These are phyloP conservation scores for Gallinago jamesoni DNA, from an alignment of 2,113 vertebrate species.

Conservation along the genomic window DNA sequence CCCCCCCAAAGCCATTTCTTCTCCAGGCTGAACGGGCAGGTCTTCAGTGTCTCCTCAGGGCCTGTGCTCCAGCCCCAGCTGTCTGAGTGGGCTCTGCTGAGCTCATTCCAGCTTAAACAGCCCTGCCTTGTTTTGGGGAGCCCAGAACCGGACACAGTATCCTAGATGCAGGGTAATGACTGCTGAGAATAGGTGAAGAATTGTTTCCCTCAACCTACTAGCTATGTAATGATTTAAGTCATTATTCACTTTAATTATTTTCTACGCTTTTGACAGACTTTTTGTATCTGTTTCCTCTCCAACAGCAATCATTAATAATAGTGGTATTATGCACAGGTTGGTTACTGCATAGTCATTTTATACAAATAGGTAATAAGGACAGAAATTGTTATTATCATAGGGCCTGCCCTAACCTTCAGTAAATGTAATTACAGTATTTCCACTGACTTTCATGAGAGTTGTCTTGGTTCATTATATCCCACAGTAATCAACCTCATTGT, in stretches of 20 bases:
- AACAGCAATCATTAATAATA: not conserved
- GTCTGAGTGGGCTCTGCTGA: not conserved
- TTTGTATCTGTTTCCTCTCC: not conserved
- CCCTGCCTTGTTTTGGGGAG: not conserved
- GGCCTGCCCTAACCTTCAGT: not conserved
- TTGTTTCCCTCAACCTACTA: not conserved
- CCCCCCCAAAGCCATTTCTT: fast-evolving
- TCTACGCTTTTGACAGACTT: not conserved
- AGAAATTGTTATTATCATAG: not conserved
- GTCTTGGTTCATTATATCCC: not conserved
- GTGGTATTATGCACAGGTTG: not conserved
- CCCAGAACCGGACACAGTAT: not conserved
- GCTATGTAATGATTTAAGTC: not conserved
- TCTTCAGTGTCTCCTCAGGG: not conserved
- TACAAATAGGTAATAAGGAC: not conserved
- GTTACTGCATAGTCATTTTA: not conserved
- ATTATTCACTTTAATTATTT: not conserved
- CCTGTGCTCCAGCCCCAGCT: not conserved
- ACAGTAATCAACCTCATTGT: not conserved
- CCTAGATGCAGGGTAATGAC: not conserved
- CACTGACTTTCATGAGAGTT: not conserved
- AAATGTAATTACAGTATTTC: not conserved
- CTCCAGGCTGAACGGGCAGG: not conserved
- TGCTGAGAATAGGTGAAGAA: not conserved
- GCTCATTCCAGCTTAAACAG: not conserved